Base-by-base conservation (phyloP, 2,113 vertebrate species). In the Gobiocypris rarus region DNA sequence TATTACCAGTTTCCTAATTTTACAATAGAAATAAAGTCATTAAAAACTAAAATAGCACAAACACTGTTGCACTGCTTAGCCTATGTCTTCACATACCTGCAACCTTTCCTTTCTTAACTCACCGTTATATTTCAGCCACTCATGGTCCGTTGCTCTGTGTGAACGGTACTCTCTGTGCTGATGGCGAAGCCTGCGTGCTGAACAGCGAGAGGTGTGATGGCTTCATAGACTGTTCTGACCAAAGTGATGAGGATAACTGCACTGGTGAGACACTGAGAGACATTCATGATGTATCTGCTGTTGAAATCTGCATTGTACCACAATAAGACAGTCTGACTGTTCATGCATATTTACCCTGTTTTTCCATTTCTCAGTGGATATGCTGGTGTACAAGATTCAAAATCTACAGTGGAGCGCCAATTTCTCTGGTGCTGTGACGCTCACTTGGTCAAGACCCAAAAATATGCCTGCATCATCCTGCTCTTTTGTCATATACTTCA, bases 381-480 rank as follows among this genome's bases (percentile, higher is more conserved):
- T 93, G 0, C 91, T 95, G 0, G 96, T 96, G 5, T 98, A 97
- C 88, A 99, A 99, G 91, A 94, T 99, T 13, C 98, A 97, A 93
- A 97, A 98, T 90, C 95, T 99, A n/a, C 97, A 96, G 88, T 98
- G 97, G 97, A 95, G 93, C 0, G 94, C 96, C 0, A 96, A 99
- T 89, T 96, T 97, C 89, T 92, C 92, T 0, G 98, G 97, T 0
- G 93, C 95, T 13, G 87, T 99, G 79, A 97, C 96, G 1, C 90
- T 99, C 92, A 98, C 95, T 0, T 99, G 98, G 98, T 94, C 92
- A 7, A 93, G 95, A 1, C 97, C 98, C 2, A 99, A 99, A 89
- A 97, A 95, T 86, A 96, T 99, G 90, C 95, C 96, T 1, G 89
- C 90, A 0, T 89, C 95, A 63, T 95, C 96, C 56, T 99, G 97